A percentile compares a stretch with the other conserved stretches of the same genome.
Conservation (phyloP, 2,888 invertebrate species). For the Hypsopygia costalis region DNA sequence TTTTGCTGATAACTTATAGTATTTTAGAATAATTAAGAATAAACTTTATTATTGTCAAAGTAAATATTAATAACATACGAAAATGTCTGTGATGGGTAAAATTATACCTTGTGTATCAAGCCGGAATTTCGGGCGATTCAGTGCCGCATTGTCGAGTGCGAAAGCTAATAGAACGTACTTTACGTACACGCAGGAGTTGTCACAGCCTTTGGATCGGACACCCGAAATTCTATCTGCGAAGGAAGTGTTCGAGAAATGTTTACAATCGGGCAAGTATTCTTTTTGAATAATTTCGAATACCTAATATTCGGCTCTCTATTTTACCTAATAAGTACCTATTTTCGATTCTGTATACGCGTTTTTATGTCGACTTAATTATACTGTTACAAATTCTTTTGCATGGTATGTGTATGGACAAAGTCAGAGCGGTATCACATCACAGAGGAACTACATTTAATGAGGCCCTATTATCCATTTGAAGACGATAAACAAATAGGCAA, state of each 20-base stretch:
- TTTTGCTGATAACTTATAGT: no score
- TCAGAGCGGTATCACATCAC: no score
- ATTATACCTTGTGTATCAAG: slow-evolving; percentile 52
- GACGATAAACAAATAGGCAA: not conserved
- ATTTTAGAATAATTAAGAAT: not conserved
- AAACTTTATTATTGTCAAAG: not conserved
- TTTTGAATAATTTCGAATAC: slow-evolving; percentile 3
- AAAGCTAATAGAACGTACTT: slow-evolving; percentile 82
- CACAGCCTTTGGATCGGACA: slow-evolving; percentile 87
- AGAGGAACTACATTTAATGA: no score
- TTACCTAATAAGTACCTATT: slow-evolving; percentile 6
- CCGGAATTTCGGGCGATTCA: slow-evolving; percentile 52
- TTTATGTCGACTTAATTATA: no score
- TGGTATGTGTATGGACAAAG: no score
- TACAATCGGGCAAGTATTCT: slow-evolving; percentile 87
- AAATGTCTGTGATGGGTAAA: slow-evolving; percentile 65
- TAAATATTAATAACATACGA: slow-evolving; percentile 8
- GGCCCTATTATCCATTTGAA: slow-evolving; percentile 5
- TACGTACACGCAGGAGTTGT: slow-evolving; percentile 89
- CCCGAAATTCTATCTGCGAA: slow-evolving; percentile 87
- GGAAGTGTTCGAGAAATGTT: slow-evolving; percentile 86
- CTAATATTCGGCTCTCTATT: slow-evolving; percentile 7
- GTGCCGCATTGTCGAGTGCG: slow-evolving; percentile 45
- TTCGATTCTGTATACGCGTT: not conserved
- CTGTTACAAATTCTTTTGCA: no score